A percentile compares a stretch with the other conserved stretches of the same genome.
Conservation (phyloP, 2,888 invertebrate genomes). For the Drosophila melanocephala region DNA sequence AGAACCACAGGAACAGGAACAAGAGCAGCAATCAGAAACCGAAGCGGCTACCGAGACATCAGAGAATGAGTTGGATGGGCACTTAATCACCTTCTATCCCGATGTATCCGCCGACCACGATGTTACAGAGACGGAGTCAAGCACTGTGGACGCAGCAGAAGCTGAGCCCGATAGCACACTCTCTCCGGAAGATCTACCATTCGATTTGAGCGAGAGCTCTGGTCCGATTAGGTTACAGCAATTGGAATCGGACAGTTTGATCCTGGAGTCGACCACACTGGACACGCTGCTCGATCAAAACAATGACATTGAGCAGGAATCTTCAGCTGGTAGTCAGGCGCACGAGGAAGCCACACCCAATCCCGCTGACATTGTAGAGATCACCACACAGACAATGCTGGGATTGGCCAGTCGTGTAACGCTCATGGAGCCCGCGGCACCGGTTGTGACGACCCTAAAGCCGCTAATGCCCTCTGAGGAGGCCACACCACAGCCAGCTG, state of each 20-base stretch:
- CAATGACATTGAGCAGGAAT: conserved; percentile 53
- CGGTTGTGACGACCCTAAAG: conserved; percentile 80
- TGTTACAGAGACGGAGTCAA: conserved; percentile 23
- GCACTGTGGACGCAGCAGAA: conserved; percentile 21
- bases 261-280: conserved; percentile 80
- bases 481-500: conserved; percentile 70
- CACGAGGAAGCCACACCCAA: conserved; percentile 74
- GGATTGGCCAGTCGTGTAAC: conserved; percentile 85
- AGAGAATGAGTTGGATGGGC: conserved; percentile 33
- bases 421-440: conserved; percentile 86
- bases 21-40: conserved; percentile 23
- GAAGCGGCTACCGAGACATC: conserved; percentile 36
- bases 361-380: conserved; percentile 80
- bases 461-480: conserved; percentile 72
- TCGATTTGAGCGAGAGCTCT: conserved; percentile 72
- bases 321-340: conserved; percentile 17
- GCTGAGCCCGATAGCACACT: conserved; percentile 61
- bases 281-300: conserved; percentile 45
- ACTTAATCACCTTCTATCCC: conserved; percentile 71
- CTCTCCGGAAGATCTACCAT: conserved; percentile 81
- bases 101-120: conserved; percentile 50
- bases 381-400: conserved; percentile 85
- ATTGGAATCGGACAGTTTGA: conserved; percentile 82
- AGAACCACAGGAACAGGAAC: conserved; percentile 19
- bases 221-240: conserved; percentile 66